phyloP scores from a whole-genome alignment of 2,888 invertebrate species.

The Hyposoter didymator region DNA sequence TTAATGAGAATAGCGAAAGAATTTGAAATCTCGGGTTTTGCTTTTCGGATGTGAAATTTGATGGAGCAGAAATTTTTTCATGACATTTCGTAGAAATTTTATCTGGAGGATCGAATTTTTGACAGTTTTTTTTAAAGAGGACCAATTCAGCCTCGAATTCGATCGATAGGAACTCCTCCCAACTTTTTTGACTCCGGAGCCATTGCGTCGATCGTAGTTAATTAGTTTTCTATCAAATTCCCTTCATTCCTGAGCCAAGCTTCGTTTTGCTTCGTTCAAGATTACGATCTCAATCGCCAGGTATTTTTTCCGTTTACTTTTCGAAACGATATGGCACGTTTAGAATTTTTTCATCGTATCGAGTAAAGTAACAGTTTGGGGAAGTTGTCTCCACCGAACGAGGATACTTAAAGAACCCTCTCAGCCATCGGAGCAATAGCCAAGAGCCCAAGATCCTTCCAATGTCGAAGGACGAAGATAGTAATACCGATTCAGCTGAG shows the following conservation, averaged over 20 bases:
- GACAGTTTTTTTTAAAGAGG: too few species aligned
- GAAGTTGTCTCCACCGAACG: slow-evolving; percentile 68
- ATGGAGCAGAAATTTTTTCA: background rate
- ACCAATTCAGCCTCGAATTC: background rate
- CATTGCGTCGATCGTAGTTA: background rate
- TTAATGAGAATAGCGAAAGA: background rate
- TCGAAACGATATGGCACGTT: background rate
- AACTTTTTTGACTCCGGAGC: background rate
- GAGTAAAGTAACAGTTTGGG: slow-evolving; percentile 7
- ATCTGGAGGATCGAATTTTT: too few species aligned
- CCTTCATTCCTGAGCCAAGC: background rate
- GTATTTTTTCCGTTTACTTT: background rate
- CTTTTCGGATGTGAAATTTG: background rate
- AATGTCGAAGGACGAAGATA: slow-evolving; percentile 75
- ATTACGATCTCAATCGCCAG: background rate
- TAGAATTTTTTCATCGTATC: slow-evolving; percentile 13
- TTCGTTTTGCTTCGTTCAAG: background rate
- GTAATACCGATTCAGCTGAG: slow-evolving; percentile 72
- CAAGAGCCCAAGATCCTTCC: slow-evolving; percentile 73
- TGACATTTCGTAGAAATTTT: too few species aligned
- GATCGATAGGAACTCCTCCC: background rate
- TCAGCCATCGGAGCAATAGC: slow-evolving; percentile 68
- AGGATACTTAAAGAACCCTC: slow-evolving; percentile 60
- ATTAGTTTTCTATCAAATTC: background rate
- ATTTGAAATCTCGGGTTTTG: background rate